Percentiles rank a stretch among this genome's conserved stretches.
phyloP scores from a whole-genome alignment of 64 coral and sea anemone species.

The Montipora cactus region DNA sequence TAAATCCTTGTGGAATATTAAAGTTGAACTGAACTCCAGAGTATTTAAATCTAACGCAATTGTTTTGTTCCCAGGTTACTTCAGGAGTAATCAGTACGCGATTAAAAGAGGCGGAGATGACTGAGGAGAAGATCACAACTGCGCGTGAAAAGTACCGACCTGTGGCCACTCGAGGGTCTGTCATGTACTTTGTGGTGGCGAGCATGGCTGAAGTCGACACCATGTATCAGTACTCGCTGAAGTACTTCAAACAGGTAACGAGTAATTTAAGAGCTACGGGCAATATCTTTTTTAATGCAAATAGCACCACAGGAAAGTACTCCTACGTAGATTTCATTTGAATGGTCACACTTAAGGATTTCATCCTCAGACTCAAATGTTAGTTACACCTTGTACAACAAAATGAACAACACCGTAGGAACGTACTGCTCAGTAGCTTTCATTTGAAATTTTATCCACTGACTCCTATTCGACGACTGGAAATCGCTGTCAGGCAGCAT shows the following conservation, averaged over 20 bases:
- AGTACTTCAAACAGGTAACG: constrained; percentile 95
- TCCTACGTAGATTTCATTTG: neutral
- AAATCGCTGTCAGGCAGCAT: too few species aligned
- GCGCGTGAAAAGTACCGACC: constrained; percentile 98
- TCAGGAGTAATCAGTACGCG: constrained; percentile 96
- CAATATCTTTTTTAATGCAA: neutral
- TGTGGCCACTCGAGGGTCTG: constrained; percentile 94
- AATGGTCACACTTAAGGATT: neutral
- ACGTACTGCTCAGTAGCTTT: neutral
- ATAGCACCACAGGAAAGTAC: neutral
- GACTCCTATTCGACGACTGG: too few species aligned
- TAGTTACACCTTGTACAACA: neutral
- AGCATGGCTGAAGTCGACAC: constrained; percentile 97
- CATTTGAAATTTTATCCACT: neutral
- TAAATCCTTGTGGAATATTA: too few species aligned
- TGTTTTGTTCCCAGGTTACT: constrained; percentile 72
- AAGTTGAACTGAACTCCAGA: too few species aligned
- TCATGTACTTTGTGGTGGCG: constrained; percentile 99
- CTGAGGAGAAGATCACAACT: constrained; percentile 89
- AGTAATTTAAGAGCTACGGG: neutral
- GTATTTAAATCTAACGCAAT: neutral
- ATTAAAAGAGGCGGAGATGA: constrained; percentile 96
- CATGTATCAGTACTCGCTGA: constrained; percentile 97
- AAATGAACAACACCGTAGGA: neutral
- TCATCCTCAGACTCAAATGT: neutral